Conservation (phyloP, 2,113 vertebrate species). For the Papio anubis region DNA sequence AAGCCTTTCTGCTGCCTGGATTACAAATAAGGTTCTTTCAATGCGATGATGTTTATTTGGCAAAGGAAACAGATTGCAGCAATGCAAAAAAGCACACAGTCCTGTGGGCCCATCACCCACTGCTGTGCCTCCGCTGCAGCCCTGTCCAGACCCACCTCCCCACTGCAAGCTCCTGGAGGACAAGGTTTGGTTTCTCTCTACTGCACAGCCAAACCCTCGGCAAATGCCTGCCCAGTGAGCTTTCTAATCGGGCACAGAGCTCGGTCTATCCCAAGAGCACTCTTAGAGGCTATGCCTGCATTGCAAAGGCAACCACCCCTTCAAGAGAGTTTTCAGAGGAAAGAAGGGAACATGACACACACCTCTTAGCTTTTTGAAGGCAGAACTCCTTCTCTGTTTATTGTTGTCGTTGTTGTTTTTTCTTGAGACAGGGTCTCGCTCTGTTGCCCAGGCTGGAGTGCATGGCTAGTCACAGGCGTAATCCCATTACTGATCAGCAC, state of each 20-base stretch:
- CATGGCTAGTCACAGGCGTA: background rate
- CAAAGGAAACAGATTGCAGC: background rate
- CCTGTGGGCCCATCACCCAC: background rate
- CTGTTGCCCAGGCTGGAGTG: background rate
- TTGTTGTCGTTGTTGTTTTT: too few species aligned
- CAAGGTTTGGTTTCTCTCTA: background rate
- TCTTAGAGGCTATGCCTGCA: background rate
- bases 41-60: background rate
- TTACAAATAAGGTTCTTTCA: constrained; percentile 6
- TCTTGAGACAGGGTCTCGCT: background rate
- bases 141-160: background rate
- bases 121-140: background rate
- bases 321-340: background rate
- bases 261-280: background rate
- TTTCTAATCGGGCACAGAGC: background rate
- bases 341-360: background rate
- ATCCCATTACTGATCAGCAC: background rate
- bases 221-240: background rate
- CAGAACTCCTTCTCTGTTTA: background rate
- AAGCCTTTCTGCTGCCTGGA: background rate
- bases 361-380: background rate
- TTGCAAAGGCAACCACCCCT: background rate
- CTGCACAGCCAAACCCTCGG: background rate
- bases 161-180: background rate
- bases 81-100: background rate